phyloP scores from a whole-genome alignment of 1,140 invertebrate genomes.

The Atta cephalotes region DNA sequence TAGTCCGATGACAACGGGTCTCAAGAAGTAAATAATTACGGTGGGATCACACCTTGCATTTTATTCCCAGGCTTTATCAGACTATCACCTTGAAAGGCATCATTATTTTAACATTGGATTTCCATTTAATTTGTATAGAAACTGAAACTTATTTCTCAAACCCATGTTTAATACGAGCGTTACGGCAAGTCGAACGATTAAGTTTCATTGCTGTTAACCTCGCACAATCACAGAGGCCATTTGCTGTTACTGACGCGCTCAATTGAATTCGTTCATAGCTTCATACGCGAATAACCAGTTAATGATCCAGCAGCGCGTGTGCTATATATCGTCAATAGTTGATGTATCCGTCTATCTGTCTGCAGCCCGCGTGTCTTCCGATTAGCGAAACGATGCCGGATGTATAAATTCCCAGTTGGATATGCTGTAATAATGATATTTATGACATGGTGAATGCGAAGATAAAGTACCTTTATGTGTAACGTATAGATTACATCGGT shows the following conservation, averaged over 20 bases:
- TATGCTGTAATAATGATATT: neutral
- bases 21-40: conserved; percentile 30
- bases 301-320: conserved; percentile 29
- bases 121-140: neutral
- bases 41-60: conserved; percentile 18
- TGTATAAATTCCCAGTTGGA: conserved; percentile 41
- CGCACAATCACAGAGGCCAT: neutral
- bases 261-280: conserved; percentile 52
- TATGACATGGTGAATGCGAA: neutral
- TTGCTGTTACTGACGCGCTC: conserved; percentile 29
- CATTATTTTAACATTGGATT: conserved; percentile 12
- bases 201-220: conserved; percentile 22
- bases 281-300: conserved; percentile 52
- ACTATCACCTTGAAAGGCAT: neutral
- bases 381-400: conserved; percentile 50
- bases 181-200: conserved; percentile 30
- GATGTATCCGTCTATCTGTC: conserved; percentile 41
- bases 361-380: conserved; percentile 37
- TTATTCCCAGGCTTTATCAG: conserved; percentile 11
- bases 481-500: neutral
- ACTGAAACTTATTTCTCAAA: neutral
- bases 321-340: conserved; percentile 40
- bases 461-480: neutral
- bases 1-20: conserved; percentile 20
- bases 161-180: neutral